These are phyloP conservation scores for Maniola jurtina DNA, from an alignment of 1,140 invertebrate species.

Conservation along the genomic window DNA sequence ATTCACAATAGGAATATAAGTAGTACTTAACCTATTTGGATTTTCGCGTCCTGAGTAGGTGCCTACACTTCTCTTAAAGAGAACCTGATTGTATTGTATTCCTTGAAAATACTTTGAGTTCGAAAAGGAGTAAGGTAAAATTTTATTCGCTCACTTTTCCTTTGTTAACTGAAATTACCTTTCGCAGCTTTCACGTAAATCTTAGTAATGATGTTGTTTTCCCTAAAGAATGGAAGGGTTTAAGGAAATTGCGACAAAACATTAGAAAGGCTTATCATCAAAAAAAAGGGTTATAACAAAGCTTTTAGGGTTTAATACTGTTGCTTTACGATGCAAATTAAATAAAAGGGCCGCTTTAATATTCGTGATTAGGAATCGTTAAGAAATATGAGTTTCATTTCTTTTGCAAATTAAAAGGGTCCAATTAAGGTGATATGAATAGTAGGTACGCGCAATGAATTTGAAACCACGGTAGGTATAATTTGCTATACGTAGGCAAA, in stretches of 20 bases:
- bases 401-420: slow-evolving; percentile 16
- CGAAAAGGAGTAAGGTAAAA: neutral
- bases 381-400: slow-evolving; percentile 21
- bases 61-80: too few relatives aligned
- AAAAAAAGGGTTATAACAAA: slow-evolving; percentile 41
- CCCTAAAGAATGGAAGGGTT: slow-evolving; percentile 11
- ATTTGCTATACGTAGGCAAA: too few relatives aligned
- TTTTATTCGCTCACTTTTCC: slow-evolving; percentile 4
- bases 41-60: too few relatives aligned
- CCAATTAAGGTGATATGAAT: slow-evolving; percentile 19
- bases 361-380: slow-evolving; percentile 35
- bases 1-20: too few relatives aligned
- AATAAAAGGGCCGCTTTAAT: slow-evolving; percentile 38
- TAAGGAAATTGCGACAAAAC: slow-evolving; percentile 12
- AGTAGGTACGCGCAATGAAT: neutral
- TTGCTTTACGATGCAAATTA: slow-evolving; percentile 47
- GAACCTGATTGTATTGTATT: neutral
- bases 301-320: slow-evolving; percentile 26
- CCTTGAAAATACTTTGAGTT: neutral
- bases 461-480: neutral
- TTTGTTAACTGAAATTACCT: neutral
- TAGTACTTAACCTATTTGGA: too few relatives aligned
- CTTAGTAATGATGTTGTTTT: slow-evolving; percentile 11
- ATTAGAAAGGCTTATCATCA: slow-evolving; percentile 12
- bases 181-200: slow-evolving; percentile 2